Conservation (phyloP, 2,797 vertebrate species). For the Amphiprion clarkii region DNA sequence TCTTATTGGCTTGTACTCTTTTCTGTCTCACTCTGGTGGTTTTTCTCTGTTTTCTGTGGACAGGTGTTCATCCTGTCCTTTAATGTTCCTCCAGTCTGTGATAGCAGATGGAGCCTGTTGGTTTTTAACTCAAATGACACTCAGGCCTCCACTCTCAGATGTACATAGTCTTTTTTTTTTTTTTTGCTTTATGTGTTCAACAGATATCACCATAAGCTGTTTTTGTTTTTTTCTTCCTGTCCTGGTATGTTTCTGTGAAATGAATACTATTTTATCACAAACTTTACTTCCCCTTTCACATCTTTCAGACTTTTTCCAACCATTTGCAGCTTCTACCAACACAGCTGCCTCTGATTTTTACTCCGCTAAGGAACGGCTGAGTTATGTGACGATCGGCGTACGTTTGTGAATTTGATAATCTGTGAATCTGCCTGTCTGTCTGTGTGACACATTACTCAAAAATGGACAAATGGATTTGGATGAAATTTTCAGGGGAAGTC, state of each 20-base stretch:
- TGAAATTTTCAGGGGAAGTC: too few relatives aligned
- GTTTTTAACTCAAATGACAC: slow-evolving; percentile 61
- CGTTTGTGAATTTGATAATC: too few relatives aligned
- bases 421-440: too few relatives aligned
- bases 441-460: too few relatives aligned
- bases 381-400: too few relatives aligned
- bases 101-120: slow-evolving; percentile 65
- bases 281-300: too few relatives aligned
- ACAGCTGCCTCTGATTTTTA: too few relatives aligned
- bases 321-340: too few relatives aligned
- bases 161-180: slow-evolving; percentile 69
- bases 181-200: slow-evolving; percentile 75
- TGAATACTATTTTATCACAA: slow-evolving; percentile 87
- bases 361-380: too few relatives aligned
- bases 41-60: slow-evolving; percentile 27
- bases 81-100: slow-evolving; percentile 60
- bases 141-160: slow-evolving; percentile 78
- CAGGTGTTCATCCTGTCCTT: background rate
- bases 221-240: slow-evolving; percentile 54
- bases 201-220: slow-evolving; percentile 84
- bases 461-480: too few relatives aligned
- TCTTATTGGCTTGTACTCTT: background rate
- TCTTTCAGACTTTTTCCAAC: too few relatives aligned
- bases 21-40: slow-evolving; percentile 28
- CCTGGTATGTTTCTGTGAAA: slow-evolving; percentile 83